Percentiles rank a stretch among this genome's conserved stretches.
Conservation (phyloP, 2,113 vertebrate species). For the Prinia subflava region DNA sequence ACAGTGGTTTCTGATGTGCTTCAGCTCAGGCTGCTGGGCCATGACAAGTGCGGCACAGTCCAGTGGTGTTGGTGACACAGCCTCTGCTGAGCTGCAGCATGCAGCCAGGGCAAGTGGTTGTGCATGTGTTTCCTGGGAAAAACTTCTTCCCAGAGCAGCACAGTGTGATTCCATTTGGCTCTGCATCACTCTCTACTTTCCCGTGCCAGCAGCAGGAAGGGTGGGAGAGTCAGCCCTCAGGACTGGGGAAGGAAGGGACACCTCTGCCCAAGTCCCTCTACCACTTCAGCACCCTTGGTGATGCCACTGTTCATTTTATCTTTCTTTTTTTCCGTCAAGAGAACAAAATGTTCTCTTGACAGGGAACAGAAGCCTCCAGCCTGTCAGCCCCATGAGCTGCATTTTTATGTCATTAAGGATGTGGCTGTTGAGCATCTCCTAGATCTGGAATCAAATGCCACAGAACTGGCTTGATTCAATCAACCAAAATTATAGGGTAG, state of each 20-base stretch:
- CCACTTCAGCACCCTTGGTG: rapidly evolving
- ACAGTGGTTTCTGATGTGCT: neutral
- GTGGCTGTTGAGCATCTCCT: slow-evolving; percentile 22
- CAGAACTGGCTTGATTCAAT: neutral
- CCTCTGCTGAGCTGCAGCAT: neutral
- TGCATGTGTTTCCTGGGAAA: rapidly evolving
- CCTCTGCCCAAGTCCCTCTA: neutral
- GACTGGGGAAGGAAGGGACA: neutral
- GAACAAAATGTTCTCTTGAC: neutral
- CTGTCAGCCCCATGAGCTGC: neutral
- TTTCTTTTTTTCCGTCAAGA: neutral
- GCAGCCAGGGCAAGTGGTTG: rapidly evolving
- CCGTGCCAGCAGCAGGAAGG: rapidly evolving
- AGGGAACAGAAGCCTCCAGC: neutral
- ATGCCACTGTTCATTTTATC: neutral
- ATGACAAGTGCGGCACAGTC: rapidly evolving
- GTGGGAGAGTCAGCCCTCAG: neutral
- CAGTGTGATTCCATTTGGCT: neutral
- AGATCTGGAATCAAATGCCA: slow-evolving; percentile 19
- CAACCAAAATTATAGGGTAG: slow-evolving; percentile 45
- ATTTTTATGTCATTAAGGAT: slow-evolving; percentile 49
- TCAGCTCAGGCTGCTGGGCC: neutral
- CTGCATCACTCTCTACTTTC: rapidly evolving
- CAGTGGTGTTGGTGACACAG: rapidly evolving
- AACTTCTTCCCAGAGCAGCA: neutral